Base-by-base conservation (phyloP, 2,113 vertebrate genomes). In the Cathartes aura region DNA sequence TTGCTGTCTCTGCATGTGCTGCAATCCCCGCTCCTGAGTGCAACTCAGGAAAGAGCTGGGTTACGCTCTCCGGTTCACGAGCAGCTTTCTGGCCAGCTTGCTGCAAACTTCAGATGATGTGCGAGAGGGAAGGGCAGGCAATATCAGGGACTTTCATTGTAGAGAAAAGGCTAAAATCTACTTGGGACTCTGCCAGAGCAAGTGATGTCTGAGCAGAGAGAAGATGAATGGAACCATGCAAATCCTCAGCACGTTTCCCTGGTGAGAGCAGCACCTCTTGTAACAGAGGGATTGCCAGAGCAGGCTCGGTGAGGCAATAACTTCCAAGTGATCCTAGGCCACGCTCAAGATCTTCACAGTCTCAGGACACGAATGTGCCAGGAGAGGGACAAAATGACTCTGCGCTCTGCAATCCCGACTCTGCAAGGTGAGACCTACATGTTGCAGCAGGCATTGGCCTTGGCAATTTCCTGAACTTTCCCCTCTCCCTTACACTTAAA, bases 21-120 rank as follows among this genome's bases (percentile, higher is more conserved):
- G 34, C 58, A 16, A 4, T 19, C n/a, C 29, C n/a, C 9, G 2
- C 40, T 55, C 18, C 48, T 0, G 30, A 16, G 67, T 2, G 12
- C 2, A 5, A 7, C 24, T 36, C 0, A 7, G 14, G 9, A 4
- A 32, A 36, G 30, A 8, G 18, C 36, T 27, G 53, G 8, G 29
- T 26, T 15, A 45, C 0, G 8, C 34, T 53, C 55, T 8, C 24
- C 6, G 6, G 56, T 15, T 62, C 40, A 27, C 0, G 0, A 15
- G 12, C 55, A 19, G 34, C 47, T 43, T 36, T 52, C 45, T n/a
- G 74, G 27, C 47, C 48, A 40, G 2, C 21, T 20, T 32, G 13
- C 59, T 32, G 50, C 43, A 63, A 48, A 30, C 58, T 42, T 40
- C 48, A 58, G 78, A 4, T 32, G 47, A 30, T 8, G 53, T 1